phyloP scores from a whole-genome alignment of 2,888 invertebrate genomes.

The Parthenolecanium corni region DNA sequence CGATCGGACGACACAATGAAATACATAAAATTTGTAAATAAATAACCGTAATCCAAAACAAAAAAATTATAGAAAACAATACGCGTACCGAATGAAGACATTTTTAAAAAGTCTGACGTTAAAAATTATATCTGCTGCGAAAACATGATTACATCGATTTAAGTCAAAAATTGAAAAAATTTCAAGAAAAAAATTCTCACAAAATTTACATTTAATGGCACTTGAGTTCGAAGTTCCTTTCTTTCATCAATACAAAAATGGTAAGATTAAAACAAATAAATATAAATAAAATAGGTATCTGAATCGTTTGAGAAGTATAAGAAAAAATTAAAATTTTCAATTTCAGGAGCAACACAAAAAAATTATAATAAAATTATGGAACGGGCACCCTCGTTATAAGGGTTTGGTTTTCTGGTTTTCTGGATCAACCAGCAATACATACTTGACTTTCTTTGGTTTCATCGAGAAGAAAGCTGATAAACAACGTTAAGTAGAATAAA shows the following conservation, averaged over 20 bases:
- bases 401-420: not conserved
- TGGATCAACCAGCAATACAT: not conserved
- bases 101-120: not conserved
- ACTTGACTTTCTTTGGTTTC: not conserved
- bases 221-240: not conserved
- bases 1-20: not conserved
- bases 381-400: not conserved
- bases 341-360: no score
- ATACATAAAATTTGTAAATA: not conserved
- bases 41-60: not conserved
- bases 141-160: not conserved
- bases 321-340: not conserved
- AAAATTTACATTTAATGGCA: not conserved
- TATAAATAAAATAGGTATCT: not conserved
- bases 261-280: not conserved
- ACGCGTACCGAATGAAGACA: not conserved
- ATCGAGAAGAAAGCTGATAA: not conserved
- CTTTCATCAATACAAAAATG: not conserved
- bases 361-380: no score
- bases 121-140: not conserved
- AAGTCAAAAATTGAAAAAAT: conserved; percentile 3
- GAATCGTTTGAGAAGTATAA: not conserved
- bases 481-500: not conserved
- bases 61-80: not conserved
- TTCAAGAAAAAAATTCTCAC: not conserved